Conservation (phyloP, 2,888 invertebrate species). For the Allacma fusca region DNA sequence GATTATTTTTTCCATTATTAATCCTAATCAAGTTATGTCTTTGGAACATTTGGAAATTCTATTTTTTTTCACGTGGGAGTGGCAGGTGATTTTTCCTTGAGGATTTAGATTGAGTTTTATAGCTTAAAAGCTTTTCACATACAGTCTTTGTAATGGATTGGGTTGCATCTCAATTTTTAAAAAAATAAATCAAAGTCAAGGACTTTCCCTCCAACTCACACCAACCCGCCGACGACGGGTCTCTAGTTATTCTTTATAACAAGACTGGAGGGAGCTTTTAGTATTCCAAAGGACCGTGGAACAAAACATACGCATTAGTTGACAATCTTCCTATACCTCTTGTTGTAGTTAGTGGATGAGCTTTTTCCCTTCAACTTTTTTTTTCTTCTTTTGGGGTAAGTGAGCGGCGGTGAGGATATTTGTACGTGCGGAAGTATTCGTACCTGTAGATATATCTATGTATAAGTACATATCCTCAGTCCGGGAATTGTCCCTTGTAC, state of each 20-base stretch:
- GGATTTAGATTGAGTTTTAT: slow-evolving; percentile 32
- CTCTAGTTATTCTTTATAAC: background rate
- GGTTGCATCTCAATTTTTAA: slow-evolving; percentile 39
- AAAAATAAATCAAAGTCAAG: slow-evolving; percentile 44
- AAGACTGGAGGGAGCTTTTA: background rate
- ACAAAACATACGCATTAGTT: no score
- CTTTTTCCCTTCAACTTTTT: no score
- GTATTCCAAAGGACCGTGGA: no score
- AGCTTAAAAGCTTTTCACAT: slow-evolving; percentile 35
- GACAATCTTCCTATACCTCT: no score
- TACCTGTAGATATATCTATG: no score
- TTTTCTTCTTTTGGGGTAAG: no score
- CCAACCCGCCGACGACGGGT: background rate
- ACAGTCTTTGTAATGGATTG: slow-evolving; percentile 33
- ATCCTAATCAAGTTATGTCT: slow-evolving; percentile 27
- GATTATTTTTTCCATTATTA: slow-evolving; percentile 36
- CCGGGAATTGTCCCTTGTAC: no score
- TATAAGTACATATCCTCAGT: no score
- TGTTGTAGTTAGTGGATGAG: no score
- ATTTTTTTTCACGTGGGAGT: background rate
- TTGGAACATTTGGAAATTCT: background rate
- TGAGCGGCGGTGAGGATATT: no score
- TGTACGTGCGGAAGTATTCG: no score
- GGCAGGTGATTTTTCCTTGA: slow-evolving; percentile 33
- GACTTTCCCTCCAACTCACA: slow-evolving; percentile 22